Base-by-base conservation (phyloP, 2,888 invertebrate species). In the Andrena trimmerana region DNA sequence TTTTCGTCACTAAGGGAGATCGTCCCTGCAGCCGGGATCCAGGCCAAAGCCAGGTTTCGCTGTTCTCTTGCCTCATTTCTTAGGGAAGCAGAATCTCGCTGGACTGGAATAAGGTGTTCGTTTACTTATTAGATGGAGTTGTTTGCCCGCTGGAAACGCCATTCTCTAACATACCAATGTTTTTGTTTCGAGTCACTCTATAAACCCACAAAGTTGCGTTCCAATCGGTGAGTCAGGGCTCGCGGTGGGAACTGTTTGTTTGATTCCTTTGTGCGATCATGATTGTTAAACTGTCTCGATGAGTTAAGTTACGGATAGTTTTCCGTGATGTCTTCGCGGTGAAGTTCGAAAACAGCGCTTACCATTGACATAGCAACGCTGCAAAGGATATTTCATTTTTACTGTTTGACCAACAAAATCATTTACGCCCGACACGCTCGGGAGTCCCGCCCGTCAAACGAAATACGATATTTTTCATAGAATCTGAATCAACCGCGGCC, bases 381-480 rank as follows among this genome's bases (percentile, higher is more conserved):
- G 4, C 24, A 2, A 62, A 6, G 33, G 29, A n/a, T 20, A 24
- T 60, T 48, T 60, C 13, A 29, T 68, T 68, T 20, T 24, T 29
- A n/a, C 24, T 60, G 74, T 67, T 68, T 60, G 60, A 33, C 42
- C 24, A 75, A 68, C 74, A n/a, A 59, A 68, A 50, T 68, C 48
- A 62, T 77, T 60, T 52, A 52, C 36, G 50, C 27, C 48, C 31
- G 70, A 57, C 31, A 70, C n/a, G 42, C 27, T 36, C 57, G 70
- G 20, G 16, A 71, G 48, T 62, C 20, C 4, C 27, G 48, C 33
- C 48, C 57, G 57, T 24, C 70, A 48, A 16, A 29, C 75, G 62
- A 76, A 75, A 62, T 60, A 20, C 60, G 69, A 75, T 75, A 69
- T 75, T 75, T 75, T 75, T 75, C 69, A 60, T 50, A 62, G 69